Percentiles rank a stretch among this genome's conserved stretches.
Evolutionary conservation across 1,140 invertebrate genomes (phyloP).

Genomic region (Hyles vespertilio): DNA sequence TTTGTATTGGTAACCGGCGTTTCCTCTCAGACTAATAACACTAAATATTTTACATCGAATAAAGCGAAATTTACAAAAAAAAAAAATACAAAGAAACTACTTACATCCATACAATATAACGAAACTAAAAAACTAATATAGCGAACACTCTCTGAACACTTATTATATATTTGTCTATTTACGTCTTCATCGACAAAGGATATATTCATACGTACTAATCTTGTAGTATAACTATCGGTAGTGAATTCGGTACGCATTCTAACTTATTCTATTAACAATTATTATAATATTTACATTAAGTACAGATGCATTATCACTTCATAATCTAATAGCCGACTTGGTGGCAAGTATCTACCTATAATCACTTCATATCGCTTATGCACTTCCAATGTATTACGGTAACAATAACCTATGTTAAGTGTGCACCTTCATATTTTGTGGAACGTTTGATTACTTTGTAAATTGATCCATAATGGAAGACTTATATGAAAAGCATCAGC

Average conservation of each 20-base stretch:
- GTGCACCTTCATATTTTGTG: too few relatives aligned
- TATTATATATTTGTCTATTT: conserved; percentile 47
- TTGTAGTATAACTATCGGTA: conserved; percentile 58
- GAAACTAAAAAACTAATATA: conserved; percentile 45
- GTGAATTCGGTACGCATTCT: conserved; percentile 60
- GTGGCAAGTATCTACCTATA: conserved; percentile 17
- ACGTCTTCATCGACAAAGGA: conserved; percentile 52
- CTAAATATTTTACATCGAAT: conserved; percentile 67
- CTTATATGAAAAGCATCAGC: too few relatives aligned
- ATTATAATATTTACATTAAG: conserved; percentile 66
- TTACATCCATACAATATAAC: conserved; percentile 55
- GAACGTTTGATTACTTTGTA: too few relatives aligned
- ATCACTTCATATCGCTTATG: conserved; percentile 8
- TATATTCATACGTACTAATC: conserved; percentile 43
- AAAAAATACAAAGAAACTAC: conserved; percentile 55
- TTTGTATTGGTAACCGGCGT: conserved; percentile 74
- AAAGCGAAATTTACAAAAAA: conserved; percentile 67
- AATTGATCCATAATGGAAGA: too few relatives aligned
- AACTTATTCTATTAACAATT: conserved; percentile 45
- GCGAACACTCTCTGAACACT: conserved; percentile 66
- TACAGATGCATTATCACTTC: conserved; percentile 61
- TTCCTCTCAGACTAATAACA: conserved; percentile 73
- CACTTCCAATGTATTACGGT: conserved; percentile 16
- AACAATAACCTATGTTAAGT: background rate
- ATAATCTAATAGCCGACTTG: conserved; percentile 31